phyloP scores from a whole-genome alignment of 2,888 invertebrate species.

The Tethea ocularis region DNA sequence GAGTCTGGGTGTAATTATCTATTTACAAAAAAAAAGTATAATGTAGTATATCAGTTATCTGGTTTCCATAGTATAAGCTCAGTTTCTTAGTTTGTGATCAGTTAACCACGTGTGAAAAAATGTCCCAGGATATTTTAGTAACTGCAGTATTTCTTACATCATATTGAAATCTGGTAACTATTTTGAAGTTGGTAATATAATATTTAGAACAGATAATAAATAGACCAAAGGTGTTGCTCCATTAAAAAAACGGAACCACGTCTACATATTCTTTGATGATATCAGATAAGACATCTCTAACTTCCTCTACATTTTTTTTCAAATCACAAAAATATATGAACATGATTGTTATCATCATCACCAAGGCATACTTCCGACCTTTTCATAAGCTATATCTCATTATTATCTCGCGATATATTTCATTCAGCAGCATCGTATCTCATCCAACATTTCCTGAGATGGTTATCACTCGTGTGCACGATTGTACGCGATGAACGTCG shows the following conservation, averaged over 20 bases:
- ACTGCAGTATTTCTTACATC: no score
- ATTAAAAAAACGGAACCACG: neutral
- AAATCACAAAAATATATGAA: neutral
- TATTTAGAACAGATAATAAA: neutral
- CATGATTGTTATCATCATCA: neutral
- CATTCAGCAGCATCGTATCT: conserved; percentile 10
- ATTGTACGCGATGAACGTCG: conserved; percentile 15
- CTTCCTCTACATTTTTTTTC: neutral
- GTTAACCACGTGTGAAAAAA: no score
- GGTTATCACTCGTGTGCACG: conserved; percentile 18
- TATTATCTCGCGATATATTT: conserved; percentile 6
- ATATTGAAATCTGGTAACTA: no score
- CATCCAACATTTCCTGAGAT: conserved; percentile 1
- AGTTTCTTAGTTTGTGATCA: no score
- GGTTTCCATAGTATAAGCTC: no score
- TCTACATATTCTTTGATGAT: neutral
- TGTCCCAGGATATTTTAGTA: no score
- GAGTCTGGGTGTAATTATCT: no score
- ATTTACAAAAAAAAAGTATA: no score
- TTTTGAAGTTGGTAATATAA: neutral
- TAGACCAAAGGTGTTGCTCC: neutral
- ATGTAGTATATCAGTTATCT: no score
- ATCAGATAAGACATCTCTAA: neutral
- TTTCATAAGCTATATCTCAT: neutral
- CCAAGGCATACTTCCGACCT: neutral